Conservation (phyloP, 2,113 vertebrate genomes). For the Tetrax tetrax region DNA sequence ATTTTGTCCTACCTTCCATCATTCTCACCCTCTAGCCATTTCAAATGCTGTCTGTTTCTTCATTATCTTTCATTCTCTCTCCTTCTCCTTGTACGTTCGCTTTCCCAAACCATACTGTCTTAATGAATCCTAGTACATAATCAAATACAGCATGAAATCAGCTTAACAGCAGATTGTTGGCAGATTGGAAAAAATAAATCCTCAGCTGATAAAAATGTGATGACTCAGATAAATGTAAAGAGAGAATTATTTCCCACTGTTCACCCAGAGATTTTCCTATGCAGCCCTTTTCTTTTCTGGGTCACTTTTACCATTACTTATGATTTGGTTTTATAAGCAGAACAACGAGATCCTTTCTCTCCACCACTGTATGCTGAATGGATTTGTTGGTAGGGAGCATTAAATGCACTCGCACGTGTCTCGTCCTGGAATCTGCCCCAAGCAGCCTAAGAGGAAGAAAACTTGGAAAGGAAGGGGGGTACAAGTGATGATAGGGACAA, state of each 20-base stretch:
- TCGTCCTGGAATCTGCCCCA: neutral
- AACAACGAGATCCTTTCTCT: neutral
- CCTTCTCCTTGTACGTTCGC: neutral
- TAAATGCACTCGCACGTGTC: neutral
- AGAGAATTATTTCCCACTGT: neutral
- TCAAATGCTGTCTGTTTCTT: neutral
- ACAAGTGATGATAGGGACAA: neutral
- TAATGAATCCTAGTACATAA: neutral
- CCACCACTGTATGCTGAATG: neutral
- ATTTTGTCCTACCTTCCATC: neutral
- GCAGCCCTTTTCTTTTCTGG: neutral
- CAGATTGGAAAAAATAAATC: constrained; percentile 3
- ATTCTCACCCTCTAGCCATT: neutral
- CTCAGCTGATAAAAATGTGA: neutral
- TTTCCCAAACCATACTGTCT: neutral
- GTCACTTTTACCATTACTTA: neutral
- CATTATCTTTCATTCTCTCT: neutral
- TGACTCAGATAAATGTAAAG: neutral
- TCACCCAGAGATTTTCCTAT: neutral
- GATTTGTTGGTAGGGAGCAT: neutral
- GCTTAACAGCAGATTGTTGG: neutral
- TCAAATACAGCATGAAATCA: neutral
- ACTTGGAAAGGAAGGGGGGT: neutral
- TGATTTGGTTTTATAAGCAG: neutral
- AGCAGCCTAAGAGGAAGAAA: neutral